Base-by-base conservation (phyloP, 2,113 vertebrate genomes). In the Leucopsar rothschildi region DNA sequence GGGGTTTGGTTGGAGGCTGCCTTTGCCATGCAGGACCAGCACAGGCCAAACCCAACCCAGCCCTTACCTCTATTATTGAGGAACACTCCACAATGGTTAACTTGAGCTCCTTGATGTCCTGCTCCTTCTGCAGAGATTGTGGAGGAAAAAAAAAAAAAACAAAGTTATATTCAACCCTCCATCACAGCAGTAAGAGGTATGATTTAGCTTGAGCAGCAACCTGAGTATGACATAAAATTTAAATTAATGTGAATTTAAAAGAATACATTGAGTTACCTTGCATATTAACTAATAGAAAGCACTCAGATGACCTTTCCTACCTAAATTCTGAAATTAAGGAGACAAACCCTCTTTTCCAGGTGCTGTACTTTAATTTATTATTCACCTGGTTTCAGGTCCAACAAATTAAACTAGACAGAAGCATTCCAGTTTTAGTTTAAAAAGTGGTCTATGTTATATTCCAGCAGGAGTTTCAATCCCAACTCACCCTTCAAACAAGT, bases 81-180 rank as follows among this genome's bases (percentile, higher is more conserved):
- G 98, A 97, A 27, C 98, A 99, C 92, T 99, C 99, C 90, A 93
- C 95, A 63, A 99, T 72, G 5, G 98, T 96, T 75, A 97, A 82
- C 80, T 98, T 98, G 50, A 99, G 97, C 53, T 99, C 99, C 76
- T 98, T 97, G 44, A 98, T 98, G 73, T 97, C 97, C 80, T 98
- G 94, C 65, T 97, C 96, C 88, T 98, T 99, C 99, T 99, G 98
- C 50, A 97, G 93, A 82, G 50, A 47, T 53, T 27, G 39, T 9
- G 29, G 39, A 52, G 15, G 15, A 44, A 49, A 55, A 65, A 2
- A 57, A 61, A 23, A 3, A 57, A 28, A 3, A 37, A 59, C 16
- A 29, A 47, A 65, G 15, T 25, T 39, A 16, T 11, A 22, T 28
- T 75, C 0, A 1, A 16, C 18, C 10, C 35, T 37, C 19, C 20